A percentile compares a stretch with the other conserved stretches of the same genome.
Evolutionary conservation across 2,888 invertebrate genomes (phyloP).

Genomic region (Elmis aenea): DNA sequence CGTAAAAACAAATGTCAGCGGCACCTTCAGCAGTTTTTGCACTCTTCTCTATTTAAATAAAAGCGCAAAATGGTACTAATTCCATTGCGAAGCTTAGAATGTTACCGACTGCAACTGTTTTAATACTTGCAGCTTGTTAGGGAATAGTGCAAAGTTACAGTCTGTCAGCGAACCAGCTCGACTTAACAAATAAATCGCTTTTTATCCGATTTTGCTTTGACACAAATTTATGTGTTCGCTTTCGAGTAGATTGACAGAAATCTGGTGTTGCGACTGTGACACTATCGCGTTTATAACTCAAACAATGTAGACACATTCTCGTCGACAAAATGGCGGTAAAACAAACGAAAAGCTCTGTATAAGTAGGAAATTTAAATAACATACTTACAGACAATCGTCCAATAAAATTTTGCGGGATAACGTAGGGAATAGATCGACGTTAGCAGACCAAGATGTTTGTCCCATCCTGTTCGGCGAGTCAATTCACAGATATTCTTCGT

Average conservation of each 20-base stretch:
- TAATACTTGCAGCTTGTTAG: no score
- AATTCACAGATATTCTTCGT: conserved; percentile 25
- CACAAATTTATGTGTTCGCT: conserved; percentile 41
- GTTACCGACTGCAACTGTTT: conserved; percentile 20
- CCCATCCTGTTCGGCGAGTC: conserved; percentile 19
- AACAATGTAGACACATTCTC: conserved; percentile 36
- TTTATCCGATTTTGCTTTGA: conserved; percentile 42
- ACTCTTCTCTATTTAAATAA: conserved; percentile 33
- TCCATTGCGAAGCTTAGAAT: conserved; percentile 30
- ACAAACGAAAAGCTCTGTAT: conserved; percentile 31
- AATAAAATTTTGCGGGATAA: conserved; percentile 15
- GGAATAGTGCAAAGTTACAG: conserved; percentile 24
- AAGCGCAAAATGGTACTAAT: conserved; percentile 39
- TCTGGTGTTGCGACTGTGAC: conserved; percentile 39
- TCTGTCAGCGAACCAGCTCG: conserved; percentile 28
- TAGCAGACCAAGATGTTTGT: conserved; percentile 17
- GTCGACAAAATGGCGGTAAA: conserved; percentile 40
- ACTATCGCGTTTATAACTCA: conserved; percentile 39
- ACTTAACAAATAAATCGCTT: conserved; percentile 43
- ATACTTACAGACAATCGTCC: conserved; percentile 34
- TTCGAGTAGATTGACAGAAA: conserved; percentile 42
- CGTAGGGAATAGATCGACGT: not conserved
- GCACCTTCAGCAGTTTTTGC: conserved; percentile 36
- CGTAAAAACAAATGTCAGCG: conserved; percentile 43
- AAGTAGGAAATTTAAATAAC: conserved; percentile 41